Conservation (phyloP, 1,140 invertebrate genomes). For the Maconellicoccus hirsutus region DNA sequence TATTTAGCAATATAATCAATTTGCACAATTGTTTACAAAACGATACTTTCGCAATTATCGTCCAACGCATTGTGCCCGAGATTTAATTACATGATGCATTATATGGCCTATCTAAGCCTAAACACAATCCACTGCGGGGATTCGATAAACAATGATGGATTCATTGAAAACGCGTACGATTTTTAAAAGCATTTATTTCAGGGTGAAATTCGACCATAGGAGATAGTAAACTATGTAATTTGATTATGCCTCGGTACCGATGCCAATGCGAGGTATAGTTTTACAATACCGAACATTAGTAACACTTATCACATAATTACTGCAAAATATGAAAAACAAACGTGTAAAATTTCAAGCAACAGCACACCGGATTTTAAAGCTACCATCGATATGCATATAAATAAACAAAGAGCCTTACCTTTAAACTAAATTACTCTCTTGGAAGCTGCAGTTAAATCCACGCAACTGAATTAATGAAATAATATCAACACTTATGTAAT, state of each 20-base stretch:
- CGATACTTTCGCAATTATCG: neutral
- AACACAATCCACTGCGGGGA: neutral
- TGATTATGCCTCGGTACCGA: neutral
- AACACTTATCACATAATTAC: neutral
- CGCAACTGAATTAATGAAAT: neutral
- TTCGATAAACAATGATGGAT: neutral
- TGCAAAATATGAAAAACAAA: no score
- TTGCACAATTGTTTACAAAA: neutral
- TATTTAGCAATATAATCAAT: neutral
- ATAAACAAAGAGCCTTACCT: constrained; percentile 14
- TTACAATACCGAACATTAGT: neutral
- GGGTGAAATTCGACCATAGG: neutral
- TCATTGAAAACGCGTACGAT: neutral
- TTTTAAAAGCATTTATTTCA: neutral
- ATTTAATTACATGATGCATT: neutral
- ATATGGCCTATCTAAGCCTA: neutral
- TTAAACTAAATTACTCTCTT: neutral
- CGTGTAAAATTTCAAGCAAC: no score
- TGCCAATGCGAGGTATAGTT: neutral
- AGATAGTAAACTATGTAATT: neutral
- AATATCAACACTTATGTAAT: neutral
- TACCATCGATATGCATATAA: neutral
- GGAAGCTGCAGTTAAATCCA: neutral
- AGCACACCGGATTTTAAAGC: no score
- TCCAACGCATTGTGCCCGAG: neutral